Percentiles rank a stretch among this genome's conserved stretches.
Conservation (phyloP, 2,797 vertebrate genomes). For the Mormyrops boulengeri region DNA sequence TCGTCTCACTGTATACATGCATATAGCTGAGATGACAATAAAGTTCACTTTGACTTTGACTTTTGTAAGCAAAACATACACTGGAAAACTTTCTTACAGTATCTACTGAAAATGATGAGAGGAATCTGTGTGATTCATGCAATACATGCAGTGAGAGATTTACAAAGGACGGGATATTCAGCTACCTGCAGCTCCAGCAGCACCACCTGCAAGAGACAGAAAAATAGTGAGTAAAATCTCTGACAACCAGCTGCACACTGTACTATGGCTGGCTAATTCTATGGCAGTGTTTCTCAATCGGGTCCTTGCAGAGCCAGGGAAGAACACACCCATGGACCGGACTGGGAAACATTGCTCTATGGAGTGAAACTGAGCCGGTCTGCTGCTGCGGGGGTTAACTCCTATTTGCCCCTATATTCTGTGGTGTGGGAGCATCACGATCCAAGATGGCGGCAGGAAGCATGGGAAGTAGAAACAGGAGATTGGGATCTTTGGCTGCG, state of each 20-base stretch:
- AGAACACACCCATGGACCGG: neutral
- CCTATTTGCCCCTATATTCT: neutral
- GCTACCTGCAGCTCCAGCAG: conserved; percentile 34
- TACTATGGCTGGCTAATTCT: neutral
- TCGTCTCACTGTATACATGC: too few species aligned
- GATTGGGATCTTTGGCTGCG: neutral
- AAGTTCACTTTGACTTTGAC: too few species aligned
- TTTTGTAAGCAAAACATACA: conserved; percentile 45
- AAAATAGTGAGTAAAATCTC: neutral
- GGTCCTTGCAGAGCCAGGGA: neutral
- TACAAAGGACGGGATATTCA: neutral
- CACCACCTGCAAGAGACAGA: conserved; percentile 27
- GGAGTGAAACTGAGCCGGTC: neutral
- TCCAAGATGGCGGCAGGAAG: neutral
- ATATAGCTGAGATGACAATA: too few species aligned
- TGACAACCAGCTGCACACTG: neutral
- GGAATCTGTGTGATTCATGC: neutral
- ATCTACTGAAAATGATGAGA: neutral
- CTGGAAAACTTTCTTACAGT: conserved; percentile 38
- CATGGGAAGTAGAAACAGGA: conserved; percentile 16
- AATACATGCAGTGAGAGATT: neutral
- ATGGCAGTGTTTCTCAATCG: neutral
- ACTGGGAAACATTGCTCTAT: neutral
- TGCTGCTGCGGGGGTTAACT: neutral
- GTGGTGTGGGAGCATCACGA: neutral